These are phyloP conservation scores for Solenodon paradoxus DNA, from an alignment of 2,113 vertebrate species.

Conservation along the genomic window DNA sequence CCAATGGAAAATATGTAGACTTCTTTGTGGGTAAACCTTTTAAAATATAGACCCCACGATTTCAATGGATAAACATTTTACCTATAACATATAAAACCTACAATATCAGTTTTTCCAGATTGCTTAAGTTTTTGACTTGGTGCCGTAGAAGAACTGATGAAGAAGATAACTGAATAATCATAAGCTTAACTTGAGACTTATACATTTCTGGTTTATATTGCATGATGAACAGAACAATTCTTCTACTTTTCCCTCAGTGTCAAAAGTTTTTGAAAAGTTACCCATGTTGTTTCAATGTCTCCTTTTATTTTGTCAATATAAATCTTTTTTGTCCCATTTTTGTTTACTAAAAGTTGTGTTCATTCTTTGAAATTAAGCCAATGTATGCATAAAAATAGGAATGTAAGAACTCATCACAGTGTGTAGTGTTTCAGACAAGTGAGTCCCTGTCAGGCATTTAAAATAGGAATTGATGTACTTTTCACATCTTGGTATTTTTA, in stretches of 20 bases:
- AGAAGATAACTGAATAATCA: neutral
- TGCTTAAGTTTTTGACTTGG: neutral
- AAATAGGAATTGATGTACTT: neutral
- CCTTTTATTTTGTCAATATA: constrained; percentile 21
- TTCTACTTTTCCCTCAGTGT: constrained; percentile 13
- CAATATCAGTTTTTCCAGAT: neutral
- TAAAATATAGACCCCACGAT: neutral
- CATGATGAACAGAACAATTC: neutral
- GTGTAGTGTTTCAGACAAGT: neutral
- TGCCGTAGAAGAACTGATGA: neutral
- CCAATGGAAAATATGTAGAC: constrained; percentile 33
- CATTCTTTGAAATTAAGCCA: constrained; percentile 26
- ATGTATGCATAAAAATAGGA: neutral
- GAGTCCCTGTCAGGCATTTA: neutral
- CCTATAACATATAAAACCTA: neutral
- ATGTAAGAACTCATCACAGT: neutral
- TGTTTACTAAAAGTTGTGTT: neutral
- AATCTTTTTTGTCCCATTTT: neutral
- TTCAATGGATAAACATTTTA: neutral
- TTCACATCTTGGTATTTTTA: neutral
- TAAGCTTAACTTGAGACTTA: constrained; percentile 31
- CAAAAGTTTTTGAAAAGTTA: neutral
- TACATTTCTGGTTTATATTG: constrained; percentile 21
- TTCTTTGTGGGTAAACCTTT: neutral
- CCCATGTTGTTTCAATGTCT: neutral